Evolutionary conservation across 2,888 invertebrate genomes (phyloP).

Genomic region (Metallyticus violacea): DNA sequence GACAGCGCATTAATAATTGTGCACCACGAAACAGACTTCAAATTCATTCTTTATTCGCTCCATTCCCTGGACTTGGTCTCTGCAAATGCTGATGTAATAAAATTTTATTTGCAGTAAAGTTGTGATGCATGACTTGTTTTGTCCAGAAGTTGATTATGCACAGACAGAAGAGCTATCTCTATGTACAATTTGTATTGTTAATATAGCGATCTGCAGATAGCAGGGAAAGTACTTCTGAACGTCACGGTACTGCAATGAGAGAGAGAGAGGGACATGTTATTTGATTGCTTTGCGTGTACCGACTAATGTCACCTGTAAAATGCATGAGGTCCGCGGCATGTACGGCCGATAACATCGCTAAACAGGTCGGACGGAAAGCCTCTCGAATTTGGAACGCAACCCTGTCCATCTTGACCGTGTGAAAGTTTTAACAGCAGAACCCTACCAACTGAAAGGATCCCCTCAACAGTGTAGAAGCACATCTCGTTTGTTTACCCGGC

Average conservation of each 20-base stretch:
- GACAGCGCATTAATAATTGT: no score
- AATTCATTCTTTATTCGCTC: no score
- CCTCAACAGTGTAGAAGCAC: no score
- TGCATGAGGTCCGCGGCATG: neutral
- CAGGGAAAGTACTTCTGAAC: neutral
- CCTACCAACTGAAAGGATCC: neutral
- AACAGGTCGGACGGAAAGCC: neutral
- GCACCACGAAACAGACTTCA: no score
- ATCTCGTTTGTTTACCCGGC: neutral
- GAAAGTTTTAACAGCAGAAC: neutral
- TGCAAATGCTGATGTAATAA: no score
- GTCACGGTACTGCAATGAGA: neutral
- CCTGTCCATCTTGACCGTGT: neutral
- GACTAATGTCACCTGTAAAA: slow-evolving; percentile 7
- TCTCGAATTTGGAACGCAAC: neutral
- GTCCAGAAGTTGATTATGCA: no score
- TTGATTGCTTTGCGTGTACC: slow-evolving; percentile 9
- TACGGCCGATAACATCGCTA: neutral
- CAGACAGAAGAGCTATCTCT: no score
- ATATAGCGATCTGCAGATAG: neutral
- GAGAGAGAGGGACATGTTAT: neutral
- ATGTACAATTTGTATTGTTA: no score
- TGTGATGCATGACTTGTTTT: no score
- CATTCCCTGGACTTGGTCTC: no score
- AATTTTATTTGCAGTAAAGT: no score